Base-by-base conservation (phyloP, 2,113 vertebrate species). In the Sturnus vulgaris region DNA sequence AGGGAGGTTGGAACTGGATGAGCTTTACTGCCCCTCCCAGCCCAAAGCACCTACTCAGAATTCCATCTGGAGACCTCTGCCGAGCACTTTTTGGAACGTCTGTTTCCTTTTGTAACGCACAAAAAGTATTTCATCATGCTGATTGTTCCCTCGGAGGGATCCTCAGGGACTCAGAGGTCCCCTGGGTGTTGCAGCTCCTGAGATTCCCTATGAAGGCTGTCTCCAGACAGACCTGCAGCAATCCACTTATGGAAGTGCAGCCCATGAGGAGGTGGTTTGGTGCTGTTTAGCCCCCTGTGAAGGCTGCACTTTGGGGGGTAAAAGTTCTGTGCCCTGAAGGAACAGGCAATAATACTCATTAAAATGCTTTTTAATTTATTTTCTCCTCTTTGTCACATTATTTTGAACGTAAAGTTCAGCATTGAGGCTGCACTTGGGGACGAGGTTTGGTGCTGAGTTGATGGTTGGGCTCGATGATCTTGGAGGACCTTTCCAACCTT, bases 401-500 rank as follows among this genome's bases (percentile, higher is more conserved):
- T 63, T 82, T 15, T 39, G 21, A 56, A 30, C 3, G 6, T 28
- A 2, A 42, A 47, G 12, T 22, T 52, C 56, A 37, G 35, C 0
- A 0, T 11, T 80, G 23, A 37, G 22, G 59, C 33, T 0, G 1
- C 8, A 1, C 44, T 4, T 16, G 37, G 35, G 42, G 15, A 5
- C 0, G 0, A 23, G 27, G 37, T 33, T 81, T 12, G 42, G 5
- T 44, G 31, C 52, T 28, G 33, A 37, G 22, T 5, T 59, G 23
- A 11, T 37, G 28, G 10, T 10, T 59, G 44, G 27, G 28, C 23
- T 73, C 1, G 1, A 3, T 52, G 44, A 2, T 14, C 68, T 23
- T 73, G 77, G 52, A 25, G 44, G 18, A 15, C 28, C 20, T 59
- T 59, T 39, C 60, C 46, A 60, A 7, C 33, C 33, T 46, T 37